Base-by-base conservation (phyloP, 92 coral and sea anemone genomes). In the Epizoanthus rinbou region DNA sequence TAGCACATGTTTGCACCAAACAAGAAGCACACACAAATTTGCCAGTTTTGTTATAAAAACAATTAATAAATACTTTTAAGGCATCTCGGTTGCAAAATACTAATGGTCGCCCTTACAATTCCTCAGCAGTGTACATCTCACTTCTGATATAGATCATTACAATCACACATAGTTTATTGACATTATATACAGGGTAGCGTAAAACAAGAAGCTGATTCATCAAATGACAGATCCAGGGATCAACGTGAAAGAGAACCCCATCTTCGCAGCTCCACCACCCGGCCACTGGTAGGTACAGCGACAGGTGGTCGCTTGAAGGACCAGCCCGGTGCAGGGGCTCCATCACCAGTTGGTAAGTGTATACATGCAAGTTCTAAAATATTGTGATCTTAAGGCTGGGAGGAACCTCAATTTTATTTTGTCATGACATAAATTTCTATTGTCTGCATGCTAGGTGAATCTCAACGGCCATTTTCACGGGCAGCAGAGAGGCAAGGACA, bases 401-500 rank as follows among this genome's bases (percentile, higher is more conserved):
- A 3, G 43, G 43, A 37, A 37, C 43, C 43, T 37, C 5, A 37
- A 37, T 37, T 47, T 47, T 11, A 8, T 8, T 1, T 47, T 47
- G 15, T 45, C 13, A 45, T 45, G 53, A 7, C 53, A 45, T 45
- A 45, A 7, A 6, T 47, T 47, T 47, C 54, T 8, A 47, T 47
- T 47, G 54, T 8, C 54, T 47, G 54, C 13, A 47, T 47, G 54
- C 54, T 47, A 47, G 54, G 54, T 47, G 54, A 15, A 53, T 91
- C 92, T 66, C 89, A 97, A 70, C 82, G 96, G 15, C 98, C 99
- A 6, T 91, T 97, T 24, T 97, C 99, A 16, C 84, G 99, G 39
- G 95, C 94, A 16, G 95, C 94, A 16, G 98, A 97, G 81, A 88
- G 99, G 19, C 98, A 97, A 74, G 89, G 98, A 4, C 90, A 93